These are phyloP conservation scores for Brenthis daphne DNA, from an alignment of 2,888 invertebrate species.

Conservation along the genomic window DNA sequence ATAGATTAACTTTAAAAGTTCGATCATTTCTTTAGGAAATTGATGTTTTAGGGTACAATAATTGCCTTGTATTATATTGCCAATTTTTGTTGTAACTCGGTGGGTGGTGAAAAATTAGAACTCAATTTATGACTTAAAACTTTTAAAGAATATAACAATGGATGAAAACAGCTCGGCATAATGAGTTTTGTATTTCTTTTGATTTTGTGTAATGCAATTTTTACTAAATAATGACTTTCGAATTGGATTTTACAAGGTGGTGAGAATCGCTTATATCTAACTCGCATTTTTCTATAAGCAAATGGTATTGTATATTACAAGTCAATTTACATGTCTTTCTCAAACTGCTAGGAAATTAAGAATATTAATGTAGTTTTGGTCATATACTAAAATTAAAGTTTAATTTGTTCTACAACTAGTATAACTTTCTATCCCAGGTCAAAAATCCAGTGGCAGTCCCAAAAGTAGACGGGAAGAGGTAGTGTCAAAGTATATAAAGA, in stretches of 20 bases:
- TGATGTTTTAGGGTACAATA: conserved; percentile 48
- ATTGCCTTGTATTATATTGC: conserved; percentile 42
- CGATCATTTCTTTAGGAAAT: conserved; percentile 67
- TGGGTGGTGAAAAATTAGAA: conserved; percentile 24
- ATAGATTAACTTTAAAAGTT: conserved; percentile 78
- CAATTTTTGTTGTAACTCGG: conserved; percentile 34
- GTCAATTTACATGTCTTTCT: too few species aligned
- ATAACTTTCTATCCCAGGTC: too few species aligned
- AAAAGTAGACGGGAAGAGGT: too few species aligned
- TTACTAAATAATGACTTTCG: neutral
- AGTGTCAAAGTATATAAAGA: too few species aligned
- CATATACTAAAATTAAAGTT: too few species aligned
- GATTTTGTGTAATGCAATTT: neutral
- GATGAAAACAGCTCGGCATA: neutral
- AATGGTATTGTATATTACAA: neutral
- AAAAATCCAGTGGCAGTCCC: too few species aligned
- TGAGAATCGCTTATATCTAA: too few species aligned
- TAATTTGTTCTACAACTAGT: too few species aligned
- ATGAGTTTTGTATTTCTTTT: conserved; percentile 1
- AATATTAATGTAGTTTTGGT: too few species aligned
- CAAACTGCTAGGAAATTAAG: too few species aligned
- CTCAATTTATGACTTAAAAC: conserved; percentile 16
- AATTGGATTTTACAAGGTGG: too few species aligned
- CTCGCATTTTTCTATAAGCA: neutral
- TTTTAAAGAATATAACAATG: conserved; percentile 8